Evolutionary conservation across 2,888 invertebrate genomes (phyloP), one percentile per base, ranked within the genome.

Genomic region (Baccha elongata): DNA sequence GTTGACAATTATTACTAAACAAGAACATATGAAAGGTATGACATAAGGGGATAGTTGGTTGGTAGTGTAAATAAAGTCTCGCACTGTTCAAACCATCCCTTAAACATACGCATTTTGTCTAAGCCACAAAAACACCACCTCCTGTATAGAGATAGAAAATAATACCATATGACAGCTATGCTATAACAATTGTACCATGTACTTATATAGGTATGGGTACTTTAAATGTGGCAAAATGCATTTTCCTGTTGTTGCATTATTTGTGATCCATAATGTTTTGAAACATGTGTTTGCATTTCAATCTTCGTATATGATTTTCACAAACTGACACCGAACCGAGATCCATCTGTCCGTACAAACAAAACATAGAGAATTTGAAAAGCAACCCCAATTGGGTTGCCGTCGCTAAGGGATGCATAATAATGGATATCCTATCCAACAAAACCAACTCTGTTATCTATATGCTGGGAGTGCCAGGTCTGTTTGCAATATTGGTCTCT

Each of bases 221-320:
- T 10, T 32, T 37, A 60, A 32, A 60, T 60, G 60, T 60, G 53
- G 62, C 42, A 42, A 35, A 74, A 74, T 74, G 76, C 67, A 67
- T 60, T 42, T 53, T 19, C 44, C 73, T 46, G 35, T 35, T 69
- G 68, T 46, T 76, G 81, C 78, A 76, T 72, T 83, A 78, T 83
- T 83, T 83, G 78, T 73, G 67, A 83, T 83, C 83, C 83, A 83
- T 83, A 78, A 78, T 78, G 83, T 78, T 58, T 58, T 78, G 68
- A 83, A 73, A 78, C 83, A 83, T 83, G 68, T 83, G 83, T 83
- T 78, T 83, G 83, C 83, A 83, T 83, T 83, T 83, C 83, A 83
- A 83, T 83, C 81, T 83, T 64, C 78, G 78, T 83, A 62, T 83
- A 62, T 83, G 83, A 78, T 64, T 72, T 67, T 32, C 76, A 71